A percentile compares a stretch with the other conserved stretches of the same genome.
Evolutionary conservation across 2,888 invertebrate genomes (phyloP).

Genomic region (Torymus aiolomorphi): DNA sequence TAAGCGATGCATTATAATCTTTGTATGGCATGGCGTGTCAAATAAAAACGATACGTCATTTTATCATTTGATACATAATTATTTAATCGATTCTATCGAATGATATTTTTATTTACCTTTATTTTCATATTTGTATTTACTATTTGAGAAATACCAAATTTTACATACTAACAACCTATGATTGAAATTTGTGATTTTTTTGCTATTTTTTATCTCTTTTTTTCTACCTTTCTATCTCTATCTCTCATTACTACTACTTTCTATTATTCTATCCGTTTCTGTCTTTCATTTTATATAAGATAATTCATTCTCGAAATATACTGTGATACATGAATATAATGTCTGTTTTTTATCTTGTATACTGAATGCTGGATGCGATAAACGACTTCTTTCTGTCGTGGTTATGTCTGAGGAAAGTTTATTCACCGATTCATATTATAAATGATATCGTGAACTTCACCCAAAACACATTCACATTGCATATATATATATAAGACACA

Average conservation of each 20-base stretch:
- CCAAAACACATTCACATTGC: slow-evolving; percentile 2
- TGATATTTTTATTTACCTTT: neutral
- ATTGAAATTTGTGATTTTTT: slow-evolving; percentile 36
- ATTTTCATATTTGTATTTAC: slow-evolving; percentile 10
- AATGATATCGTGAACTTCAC: slow-evolving; percentile 8
- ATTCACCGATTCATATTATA: slow-evolving; percentile 57
- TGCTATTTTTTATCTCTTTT: slow-evolving; percentile 54
- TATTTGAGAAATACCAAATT: slow-evolving; percentile 17
- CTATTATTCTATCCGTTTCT: slow-evolving; percentile 24
- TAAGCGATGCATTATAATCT: slow-evolving; percentile 41
- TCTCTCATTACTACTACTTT: slow-evolving; percentile 24
- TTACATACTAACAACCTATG: neutral
- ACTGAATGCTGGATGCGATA: slow-evolving; percentile 73
- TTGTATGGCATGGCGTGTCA: slow-evolving; percentile 29
- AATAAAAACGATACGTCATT: slow-evolving; percentile 39
- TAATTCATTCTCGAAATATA: slow-evolving; percentile 39
- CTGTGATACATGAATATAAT: slow-evolving; percentile 55
- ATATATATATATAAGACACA: slow-evolving; percentile 2
- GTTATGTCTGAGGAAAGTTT: slow-evolving; percentile 69
- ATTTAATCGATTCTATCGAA: slow-evolving; percentile 18
- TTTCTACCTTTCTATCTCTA: slow-evolving; percentile 42
- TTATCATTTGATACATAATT: slow-evolving; percentile 17
- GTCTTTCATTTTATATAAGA: slow-evolving; percentile 34
- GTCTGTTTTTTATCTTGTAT: slow-evolving; percentile 60
- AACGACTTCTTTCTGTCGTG: slow-evolving; percentile 64